phyloP scores from a whole-genome alignment of 23 tunicate species.

The Clavelina lepadiformis region DNA sequence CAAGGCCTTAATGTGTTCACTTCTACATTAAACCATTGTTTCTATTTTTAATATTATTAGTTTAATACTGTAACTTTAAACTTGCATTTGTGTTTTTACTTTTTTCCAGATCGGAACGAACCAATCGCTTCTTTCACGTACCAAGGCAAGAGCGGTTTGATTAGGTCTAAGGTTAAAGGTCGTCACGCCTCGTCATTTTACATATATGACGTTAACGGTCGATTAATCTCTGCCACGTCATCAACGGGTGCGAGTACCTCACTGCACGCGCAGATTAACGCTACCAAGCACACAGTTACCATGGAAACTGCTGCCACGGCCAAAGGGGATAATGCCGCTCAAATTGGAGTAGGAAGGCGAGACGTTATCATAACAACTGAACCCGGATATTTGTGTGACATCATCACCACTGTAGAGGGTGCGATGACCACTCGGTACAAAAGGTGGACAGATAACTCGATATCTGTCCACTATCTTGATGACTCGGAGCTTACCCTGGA shows the following conservation, averaged over 20 bases:
- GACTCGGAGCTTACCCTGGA: slow-evolving; percentile 68
- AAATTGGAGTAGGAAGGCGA: slow-evolving; percentile 73
- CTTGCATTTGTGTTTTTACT: slow-evolving; percentile 3
- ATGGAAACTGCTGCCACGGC: slow-evolving; percentile 59
- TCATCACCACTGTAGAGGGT: slow-evolving; percentile 88
- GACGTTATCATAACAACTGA: slow-evolving; percentile 76
- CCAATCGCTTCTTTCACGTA: slow-evolving; percentile 62
- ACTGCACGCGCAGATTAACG: slow-evolving; percentile 35
- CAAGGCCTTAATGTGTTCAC: no score
- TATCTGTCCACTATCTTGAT: slow-evolving; percentile 72
- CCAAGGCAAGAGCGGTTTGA: slow-evolving; percentile 48
- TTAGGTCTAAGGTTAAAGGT: slow-evolving; percentile 50
- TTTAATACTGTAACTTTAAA: not conserved
- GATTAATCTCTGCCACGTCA: slow-evolving; percentile 63
- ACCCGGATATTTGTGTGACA: slow-evolving; percentile 85
- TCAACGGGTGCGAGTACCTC: slow-evolving; percentile 75
- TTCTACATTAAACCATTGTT: not conserved
- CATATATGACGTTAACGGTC: slow-evolving; percentile 72
- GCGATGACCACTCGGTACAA: slow-evolving; percentile 67
- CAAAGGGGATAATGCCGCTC: slow-evolving; percentile 13
- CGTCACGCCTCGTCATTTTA: slow-evolving; percentile 61
- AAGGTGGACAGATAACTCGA: slow-evolving; percentile 91
- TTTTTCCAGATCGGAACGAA: slow-evolving; percentile 17
- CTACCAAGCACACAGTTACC: slow-evolving; percentile 60
- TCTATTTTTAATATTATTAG: not conserved